Conservation (phyloP, 2,797 vertebrate species). For the Lithobates pipiens region DNA sequence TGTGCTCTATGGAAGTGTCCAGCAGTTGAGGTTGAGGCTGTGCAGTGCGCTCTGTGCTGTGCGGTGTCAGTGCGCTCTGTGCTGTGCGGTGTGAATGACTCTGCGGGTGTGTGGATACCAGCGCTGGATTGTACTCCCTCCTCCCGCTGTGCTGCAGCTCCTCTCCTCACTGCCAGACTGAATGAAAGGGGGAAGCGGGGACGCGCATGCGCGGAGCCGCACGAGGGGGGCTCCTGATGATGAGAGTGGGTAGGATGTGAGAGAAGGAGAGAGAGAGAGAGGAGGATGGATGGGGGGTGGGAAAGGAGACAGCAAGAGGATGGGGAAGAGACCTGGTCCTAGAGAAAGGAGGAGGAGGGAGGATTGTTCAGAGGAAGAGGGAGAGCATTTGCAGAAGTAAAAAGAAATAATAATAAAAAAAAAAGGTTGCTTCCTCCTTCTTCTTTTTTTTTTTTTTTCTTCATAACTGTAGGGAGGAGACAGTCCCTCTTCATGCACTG, state of each 20-base stretch:
- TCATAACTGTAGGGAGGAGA: no score
- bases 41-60: background rate
- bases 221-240: conserved; percentile 21
- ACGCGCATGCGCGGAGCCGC: conserved; percentile 12
- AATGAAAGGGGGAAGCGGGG: conserved; percentile 42
- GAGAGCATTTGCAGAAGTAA: background rate
- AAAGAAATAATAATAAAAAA: background rate
- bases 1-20: background rate
- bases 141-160: conserved; percentile 38
- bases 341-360: background rate
- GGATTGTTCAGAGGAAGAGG: background rate
- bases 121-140: background rate
- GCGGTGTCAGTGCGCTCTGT: no score
- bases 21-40: background rate
- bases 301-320: background rate
- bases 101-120: background rate
- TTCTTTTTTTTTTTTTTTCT: no score
- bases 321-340: background rate
- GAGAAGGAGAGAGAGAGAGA: conserved; percentile 5
- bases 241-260: conserved; percentile 38
- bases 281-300: conserved; percentile 41
- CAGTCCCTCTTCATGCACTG: no score
- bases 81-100: no score
- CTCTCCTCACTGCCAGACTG: conserved; percentile 30
- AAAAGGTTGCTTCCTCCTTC: background rate